Base-by-base conservation (phyloP, 2,113 vertebrate genomes). In the Rhagologus leucostigma region DNA sequence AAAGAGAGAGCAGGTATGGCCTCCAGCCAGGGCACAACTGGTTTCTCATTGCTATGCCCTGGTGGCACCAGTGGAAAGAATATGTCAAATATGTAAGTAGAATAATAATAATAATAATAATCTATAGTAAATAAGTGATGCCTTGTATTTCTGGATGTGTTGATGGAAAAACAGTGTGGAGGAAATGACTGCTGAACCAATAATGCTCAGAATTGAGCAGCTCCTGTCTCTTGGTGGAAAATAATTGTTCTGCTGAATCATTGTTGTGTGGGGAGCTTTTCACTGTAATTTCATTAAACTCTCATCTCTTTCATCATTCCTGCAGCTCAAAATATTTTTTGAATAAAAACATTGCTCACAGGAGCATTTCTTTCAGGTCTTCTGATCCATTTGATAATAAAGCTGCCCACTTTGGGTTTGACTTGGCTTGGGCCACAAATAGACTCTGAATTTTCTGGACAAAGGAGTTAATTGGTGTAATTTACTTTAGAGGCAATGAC, bases 1-100 rank as follows among this genome's bases (percentile, higher is more conserved):
- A 99, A 97, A 98, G 99, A 84, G 99, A 99, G 97, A 99, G 99
- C 97, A 98, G 99, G 91, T 99, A 99, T 88, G 99, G 99, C 42
- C 98, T 99, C 29, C 99, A 99, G 91, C 98, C 98, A 65, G 98
- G 98, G 73, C 99, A 99, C 95, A 99, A 99, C 97, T 99, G 99
- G 99, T 99, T 99, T 96, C 99, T 99, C 96, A 99, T 99, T 97
- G 99, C 99, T n/a, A 99, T 99, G 97, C 98, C 99, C 37, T 99
- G 99, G 99, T 99, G 99, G 99, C 99, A 99, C 65, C 99, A 99
- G 87, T 99, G 99, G 99, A 99, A 99, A 92, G 99, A 99, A 91
- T 99, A 99, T 65, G 99, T 99, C 84, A 99, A 99, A 99, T 99
- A 99, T 22, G 99, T 99, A 96, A 99, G 99, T 99, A 93, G n/a